Base-by-base conservation (phyloP, 2,888 invertebrate genomes). In the Dynastes grantii region DNA sequence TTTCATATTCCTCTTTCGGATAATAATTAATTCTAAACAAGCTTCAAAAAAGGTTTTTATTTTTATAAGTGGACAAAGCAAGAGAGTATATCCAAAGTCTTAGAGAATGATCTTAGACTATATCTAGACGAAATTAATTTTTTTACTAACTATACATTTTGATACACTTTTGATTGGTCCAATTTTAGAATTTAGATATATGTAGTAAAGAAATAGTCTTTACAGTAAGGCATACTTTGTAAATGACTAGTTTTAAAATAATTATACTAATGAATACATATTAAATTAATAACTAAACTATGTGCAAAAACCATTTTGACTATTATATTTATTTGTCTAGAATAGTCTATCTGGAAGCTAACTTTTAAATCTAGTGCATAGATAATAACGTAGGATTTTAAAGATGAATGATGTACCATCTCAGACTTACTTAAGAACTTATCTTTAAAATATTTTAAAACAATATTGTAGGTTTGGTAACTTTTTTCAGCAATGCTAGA, bases 151-250 rank as follows among this genome's bases (percentile, higher is more conserved):
- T 37, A 73, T 13, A 63, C 63, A 63, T 63, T 63, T 63, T 63
- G 63, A 63, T 55, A 68, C 29, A 49, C 37, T 37, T 73, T 22
- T 13, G n/a, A 73, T 73, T 73, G 73, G 73, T 73, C 73, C 73
- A 73, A 73, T 58, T n/a, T 71, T 73, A 73, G 37, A 73, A 11
- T 37, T 13, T 58, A 73, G 51, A 53, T 16, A 22, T 22, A 22
- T 22, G 22, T 22, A 51, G 29, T 29, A 13, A 68, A 55, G 13
- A 16, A n/a, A 9, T 58, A 58, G 16, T 37, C 37, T 67, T 67
- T 27, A 67, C 8, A 67, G 16, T 55, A 71, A 16, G 16, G 8
- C 27, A 51, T 49, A 6, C 8, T 68, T 29, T 68, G 68, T 51
- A 68, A 45, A 45, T 2, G 45, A 22, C 32, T 49, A 29, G 37